Percentiles rank a stretch among this genome's conserved stretches.
These are phyloP conservation scores for Drosophila hydei DNA, from an alignment of 1,140 invertebrate genomes.

Conservation along the genomic window DNA sequence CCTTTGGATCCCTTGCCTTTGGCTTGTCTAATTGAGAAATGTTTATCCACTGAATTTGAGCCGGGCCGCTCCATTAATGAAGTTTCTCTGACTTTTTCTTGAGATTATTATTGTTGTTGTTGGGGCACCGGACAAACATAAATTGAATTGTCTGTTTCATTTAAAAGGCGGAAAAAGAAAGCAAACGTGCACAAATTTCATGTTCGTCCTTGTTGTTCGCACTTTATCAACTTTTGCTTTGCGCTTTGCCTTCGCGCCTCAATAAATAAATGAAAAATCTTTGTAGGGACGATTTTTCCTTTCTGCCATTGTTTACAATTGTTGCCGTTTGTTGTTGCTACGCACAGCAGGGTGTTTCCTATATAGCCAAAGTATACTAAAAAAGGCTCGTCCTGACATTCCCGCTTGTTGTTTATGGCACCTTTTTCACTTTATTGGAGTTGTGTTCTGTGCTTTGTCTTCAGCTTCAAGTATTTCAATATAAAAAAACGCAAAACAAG, in stretches of 20 bases:
- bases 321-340: conserved; percentile 50
- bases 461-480: conserved; percentile 76
- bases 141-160: conserved; percentile 81
- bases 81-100: conserved; percentile 60
- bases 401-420: conserved; percentile 76
- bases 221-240: conserved; percentile 33
- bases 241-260: conserved; percentile 54
- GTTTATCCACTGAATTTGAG: conserved; percentile 29
- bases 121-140: conserved; percentile 49
- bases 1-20: not conserved
- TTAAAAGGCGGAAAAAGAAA: conserved; percentile 67
- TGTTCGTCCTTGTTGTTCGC: conserved; percentile 25
- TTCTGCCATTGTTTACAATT: conserved; percentile 72
- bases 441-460: conserved; percentile 52
- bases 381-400: conserved; percentile 49
- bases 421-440: conserved; percentile 80
- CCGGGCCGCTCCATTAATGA: conserved; percentile 51
- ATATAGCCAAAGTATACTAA: conserved; percentile 18
- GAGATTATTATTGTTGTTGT: conserved; percentile 30
- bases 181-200: conserved; percentile 64
- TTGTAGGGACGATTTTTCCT: conserved; percentile 71
- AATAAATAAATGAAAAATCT: conserved; percentile 82
- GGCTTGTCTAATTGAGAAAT: conserved; percentile 34
- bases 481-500: conserved; percentile 32
- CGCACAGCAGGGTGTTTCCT: conserved; percentile 58